Conservation (phyloP, 2,113 vertebrate genomes). For the Scomber colias region DNA sequence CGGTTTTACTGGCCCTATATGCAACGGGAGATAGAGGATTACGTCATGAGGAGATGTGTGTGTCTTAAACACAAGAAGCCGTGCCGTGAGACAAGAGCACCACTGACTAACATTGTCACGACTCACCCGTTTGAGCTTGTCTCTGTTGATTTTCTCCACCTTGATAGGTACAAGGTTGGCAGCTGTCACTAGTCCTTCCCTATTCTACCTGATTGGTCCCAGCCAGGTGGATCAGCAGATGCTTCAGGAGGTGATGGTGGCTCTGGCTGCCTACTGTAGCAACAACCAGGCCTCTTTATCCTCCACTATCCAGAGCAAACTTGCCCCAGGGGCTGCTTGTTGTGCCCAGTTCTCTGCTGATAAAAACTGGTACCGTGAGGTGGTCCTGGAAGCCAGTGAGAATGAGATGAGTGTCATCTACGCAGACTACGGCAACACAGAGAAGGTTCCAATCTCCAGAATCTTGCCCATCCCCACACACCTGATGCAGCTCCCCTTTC, state of each 20-base stretch:
- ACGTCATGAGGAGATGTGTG: too few relatives aligned
- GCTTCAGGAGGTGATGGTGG: constrained; percentile 77
- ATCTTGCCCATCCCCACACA: constrained; percentile 85
- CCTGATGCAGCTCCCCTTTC: constrained; percentile 90
- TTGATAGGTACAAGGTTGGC: too few relatives aligned
- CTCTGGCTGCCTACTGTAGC: constrained; percentile 84
- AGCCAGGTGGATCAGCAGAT: constrained; percentile 78
- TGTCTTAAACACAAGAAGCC: too few relatives aligned
- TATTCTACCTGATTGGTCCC: constrained; percentile 88
- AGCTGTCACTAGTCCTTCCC: constrained; percentile 84
- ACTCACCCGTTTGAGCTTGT: too few relatives aligned
- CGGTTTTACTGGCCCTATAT: too few relatives aligned
- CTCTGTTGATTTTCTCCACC: too few relatives aligned
- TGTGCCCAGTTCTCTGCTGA: constrained; percentile 92
- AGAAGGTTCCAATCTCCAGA: constrained; percentile 85
- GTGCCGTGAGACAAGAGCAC: too few relatives aligned
- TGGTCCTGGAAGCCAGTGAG: constrained; percentile 83
- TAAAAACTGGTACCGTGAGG: constrained; percentile 91
- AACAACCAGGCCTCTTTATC: constrained; percentile 57
- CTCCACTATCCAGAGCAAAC: constrained; percentile 60
- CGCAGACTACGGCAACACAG: constrained; percentile 91
- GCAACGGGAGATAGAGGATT: too few relatives aligned
- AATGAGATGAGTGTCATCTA: constrained; percentile 85
- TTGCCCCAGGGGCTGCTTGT: constrained; percentile 88
- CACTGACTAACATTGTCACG: too few relatives aligned